Base-by-base conservation (phyloP, 2,113 vertebrate species). In the Pipa parva region DNA sequence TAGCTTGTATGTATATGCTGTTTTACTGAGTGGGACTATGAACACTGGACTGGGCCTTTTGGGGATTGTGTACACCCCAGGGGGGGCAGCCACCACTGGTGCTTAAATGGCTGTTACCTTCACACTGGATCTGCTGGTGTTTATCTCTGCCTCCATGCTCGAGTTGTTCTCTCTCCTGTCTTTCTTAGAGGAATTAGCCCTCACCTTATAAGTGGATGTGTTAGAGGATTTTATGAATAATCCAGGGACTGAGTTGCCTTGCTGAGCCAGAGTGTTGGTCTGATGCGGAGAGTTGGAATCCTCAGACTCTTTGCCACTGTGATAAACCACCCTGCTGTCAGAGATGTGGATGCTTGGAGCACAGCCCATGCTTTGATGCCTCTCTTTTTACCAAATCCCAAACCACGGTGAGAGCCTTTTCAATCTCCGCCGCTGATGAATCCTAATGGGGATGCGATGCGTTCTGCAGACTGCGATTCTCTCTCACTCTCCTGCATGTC, bases 321-420 rank as follows among this genome's bases (percentile, higher is more conserved):
- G 90, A 88, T 89, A 90, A 78, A 87, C 89, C 87, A 91, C 86
- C 86, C 89, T 80, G 80, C 73, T 90, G 85, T 95, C 92, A 83
- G 92, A 95, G 83, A 90, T 86, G 89, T 92, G 93, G 81, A 95
- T 95, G 92, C 95, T 99, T 80, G 94, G 95, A 86, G 94, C 92
- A 88, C 96, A 98, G 92, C 95, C 96, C 96, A 98, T 98, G 90
- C 87, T 88, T 81, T 76, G 75, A 71, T 76, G 62, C 75, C 73
- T 78, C 76, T 68, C 70, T 4, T 54, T 48, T 29, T 57, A 15
- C 46, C 56, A 28, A 59, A 48, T 17, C 64, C 29, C 29, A 20
- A 24, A 21, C 22, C 13, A 55, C 45, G 37, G 31, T 6, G 33
- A 13, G n/a, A 5, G n/a, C 12, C 25, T 42, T 31, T 29, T 63